Evolutionary conservation across 2,888 invertebrate species (phyloP).

Genomic region (Callyntrura guangdongensis): DNA sequence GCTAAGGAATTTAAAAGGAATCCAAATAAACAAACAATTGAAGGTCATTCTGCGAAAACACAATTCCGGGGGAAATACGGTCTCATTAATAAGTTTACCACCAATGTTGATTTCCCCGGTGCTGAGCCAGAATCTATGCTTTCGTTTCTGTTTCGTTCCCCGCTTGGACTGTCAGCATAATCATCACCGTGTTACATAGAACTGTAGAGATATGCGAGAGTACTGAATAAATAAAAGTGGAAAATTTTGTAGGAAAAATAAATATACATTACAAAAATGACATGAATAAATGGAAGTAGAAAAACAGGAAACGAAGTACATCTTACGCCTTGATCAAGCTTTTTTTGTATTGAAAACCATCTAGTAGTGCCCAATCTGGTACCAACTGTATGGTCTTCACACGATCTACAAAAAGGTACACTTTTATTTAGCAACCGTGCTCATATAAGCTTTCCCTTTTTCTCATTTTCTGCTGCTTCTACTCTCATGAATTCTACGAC

Average conservation of each 20-base stretch:
- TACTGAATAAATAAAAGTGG: neutral
- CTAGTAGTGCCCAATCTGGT: too few relatives aligned
- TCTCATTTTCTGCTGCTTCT: neutral
- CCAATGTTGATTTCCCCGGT: neutral
- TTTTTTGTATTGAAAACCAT: constrained; percentile 70
- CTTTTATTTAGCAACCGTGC: too few relatives aligned
- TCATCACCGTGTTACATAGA: too few relatives aligned
- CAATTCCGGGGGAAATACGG: too few relatives aligned
- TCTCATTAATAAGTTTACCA: neutral
- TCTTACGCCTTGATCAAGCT: constrained; percentile 40
- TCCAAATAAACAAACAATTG: too few relatives aligned
- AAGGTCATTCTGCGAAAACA: too few relatives aligned
- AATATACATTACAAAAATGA: constrained; percentile 54
- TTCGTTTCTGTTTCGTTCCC: neutral
- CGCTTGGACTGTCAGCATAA: too few relatives aligned
- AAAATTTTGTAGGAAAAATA: constrained; percentile 43
- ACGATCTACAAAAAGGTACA: too few relatives aligned
- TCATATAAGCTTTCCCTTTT: constrained; percentile 5
- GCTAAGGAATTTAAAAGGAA: too few relatives aligned
- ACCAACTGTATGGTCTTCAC: too few relatives aligned
- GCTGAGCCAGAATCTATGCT: neutral
- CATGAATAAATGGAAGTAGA: constrained; percentile 32
- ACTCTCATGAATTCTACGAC: constrained; percentile 45
- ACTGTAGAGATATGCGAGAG: neutral
- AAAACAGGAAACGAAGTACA: constrained; percentile 19